Evolutionary conservation across 2,888 invertebrate genomes (phyloP), one percentile per base, ranked within the genome.

Genomic region (Oscheius onirici): DNA sequence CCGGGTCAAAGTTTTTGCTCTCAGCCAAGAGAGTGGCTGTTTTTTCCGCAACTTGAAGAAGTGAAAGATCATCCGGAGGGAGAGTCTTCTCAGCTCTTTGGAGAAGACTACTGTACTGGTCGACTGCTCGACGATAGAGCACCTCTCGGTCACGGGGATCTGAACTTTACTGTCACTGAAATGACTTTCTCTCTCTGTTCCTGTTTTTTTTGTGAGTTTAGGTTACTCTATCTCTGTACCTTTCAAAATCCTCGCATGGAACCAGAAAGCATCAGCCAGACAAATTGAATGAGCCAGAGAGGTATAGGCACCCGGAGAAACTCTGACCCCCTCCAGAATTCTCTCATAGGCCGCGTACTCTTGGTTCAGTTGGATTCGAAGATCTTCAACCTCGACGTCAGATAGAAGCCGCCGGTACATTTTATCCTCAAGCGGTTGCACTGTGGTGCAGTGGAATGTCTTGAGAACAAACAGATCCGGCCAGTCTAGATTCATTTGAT

Each of bases 391-490:
- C 13, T 68, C 68, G 2, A 41, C 46, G 28, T 68, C 49, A 2
- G 51, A 44, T 1, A 68, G 24, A 24, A 41, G 20, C 17, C 41
- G n/a, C 6, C 55, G 13, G 43, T 55, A 68, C 46, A 68, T 40
- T 13, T 43, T 40, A 8, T 46, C 49, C 46, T 68, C 68, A 3
- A 68, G 13, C 20, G 68, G 68, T 20, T 68, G 68, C 1, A 68
- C 68, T 2, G 57, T 57, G 10, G 68, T 44, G 13, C 22, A 57
- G 34, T 68, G 68, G 46, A 57, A 68, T 24, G 68, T 57, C n/a
- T 68, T 68, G 24, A 68, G 43, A 46, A 68, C 49, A 46, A 68
- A 68, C 8, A 68, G 43, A 57, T 68, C 68, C 10, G 68, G 49
- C 68, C 68, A 68, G 24, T 68, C 68, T 68, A n/a, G 2, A 57